A percentile compares a stretch with the other conserved stretches of the same genome.
Evolutionary conservation across 2,797 vertebrate species (phyloP).

Genomic region (Chaetophractus vellerosus): DNA sequence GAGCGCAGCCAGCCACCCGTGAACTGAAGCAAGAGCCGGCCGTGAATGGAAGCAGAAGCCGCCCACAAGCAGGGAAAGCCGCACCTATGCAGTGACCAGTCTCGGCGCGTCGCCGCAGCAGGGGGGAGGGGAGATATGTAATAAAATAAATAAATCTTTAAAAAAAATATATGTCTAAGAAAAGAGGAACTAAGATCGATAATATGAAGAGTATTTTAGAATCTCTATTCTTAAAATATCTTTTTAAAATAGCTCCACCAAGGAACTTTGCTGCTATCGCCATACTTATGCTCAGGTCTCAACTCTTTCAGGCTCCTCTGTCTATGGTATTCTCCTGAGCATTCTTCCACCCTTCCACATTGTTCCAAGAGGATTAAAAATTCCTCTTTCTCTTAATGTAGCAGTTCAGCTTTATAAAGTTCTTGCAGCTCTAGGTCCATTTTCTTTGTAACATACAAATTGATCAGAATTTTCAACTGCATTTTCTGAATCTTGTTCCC

Average conservation of each 20-base stretch:
- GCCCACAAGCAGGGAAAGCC: too few relatives aligned
- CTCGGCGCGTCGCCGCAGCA: too few relatives aligned
- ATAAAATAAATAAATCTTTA: too few relatives aligned
- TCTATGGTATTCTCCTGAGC: fast-evolving
- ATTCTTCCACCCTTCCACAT: fast-evolving
- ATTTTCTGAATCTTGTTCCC: background rate
- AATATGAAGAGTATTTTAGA: background rate
- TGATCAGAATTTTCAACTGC: background rate
- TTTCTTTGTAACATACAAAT: background rate
- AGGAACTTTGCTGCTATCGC: background rate
- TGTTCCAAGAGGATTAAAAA: background rate
- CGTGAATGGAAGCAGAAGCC: too few relatives aligned
- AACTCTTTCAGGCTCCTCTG: background rate
- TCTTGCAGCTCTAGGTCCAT: background rate
- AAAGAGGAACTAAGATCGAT: background rate
- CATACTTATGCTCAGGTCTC: fast-evolving
- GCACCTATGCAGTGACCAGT: too few relatives aligned
- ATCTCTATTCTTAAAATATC: background rate
- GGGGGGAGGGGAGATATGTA: too few relatives aligned
- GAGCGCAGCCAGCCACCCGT: too few relatives aligned
- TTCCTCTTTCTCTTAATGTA: background rate
- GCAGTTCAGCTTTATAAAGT: background rate
- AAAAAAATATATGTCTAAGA: background rate
- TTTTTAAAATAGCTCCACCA: background rate
- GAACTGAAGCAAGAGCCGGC: too few relatives aligned